Conservation (phyloP, 2,113 vertebrate species). For the Tursiops truncatus region DNA sequence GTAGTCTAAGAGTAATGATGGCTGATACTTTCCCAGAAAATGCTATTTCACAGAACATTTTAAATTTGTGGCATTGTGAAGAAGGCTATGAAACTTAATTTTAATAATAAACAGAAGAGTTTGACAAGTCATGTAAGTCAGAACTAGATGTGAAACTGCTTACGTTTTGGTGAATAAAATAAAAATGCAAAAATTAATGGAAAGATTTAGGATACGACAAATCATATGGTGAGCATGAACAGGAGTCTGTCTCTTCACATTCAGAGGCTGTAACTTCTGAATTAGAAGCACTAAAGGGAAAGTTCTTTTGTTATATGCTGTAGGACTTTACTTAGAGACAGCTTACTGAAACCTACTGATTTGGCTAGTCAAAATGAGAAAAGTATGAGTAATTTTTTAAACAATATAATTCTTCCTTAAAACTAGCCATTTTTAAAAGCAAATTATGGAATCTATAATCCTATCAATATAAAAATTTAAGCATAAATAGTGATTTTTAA, state of each 20-base stretch:
- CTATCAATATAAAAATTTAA: neutral
- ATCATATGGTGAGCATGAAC: slow-evolving; percentile 79
- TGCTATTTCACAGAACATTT: neutral
- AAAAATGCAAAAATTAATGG: slow-evolving; percentile 81
- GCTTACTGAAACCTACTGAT: slow-evolving; percentile 48
- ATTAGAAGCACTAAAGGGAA: slow-evolving; percentile 77
- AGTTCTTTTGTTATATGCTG: slow-evolving; percentile 73
- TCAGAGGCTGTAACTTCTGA: slow-evolving; percentile 78
- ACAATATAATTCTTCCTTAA: slow-evolving; percentile 4
- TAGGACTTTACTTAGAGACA: slow-evolving; percentile 45
- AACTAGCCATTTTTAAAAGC: neutral
- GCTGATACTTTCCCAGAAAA: slow-evolving; percentile 51
- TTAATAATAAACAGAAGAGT: slow-evolving; percentile 53
- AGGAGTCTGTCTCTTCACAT: slow-evolving; percentile 77
- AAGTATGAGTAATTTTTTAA: neutral
- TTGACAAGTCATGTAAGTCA: slow-evolving; percentile 58
- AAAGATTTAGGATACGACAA: slow-evolving; percentile 79
- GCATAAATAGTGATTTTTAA: neutral
- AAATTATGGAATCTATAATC: neutral
- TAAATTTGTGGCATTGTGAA: neutral
- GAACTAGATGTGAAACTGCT: slow-evolving; percentile 70
- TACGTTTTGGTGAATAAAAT: slow-evolving; percentile 53
- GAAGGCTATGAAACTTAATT: slow-evolving; percentile 25
- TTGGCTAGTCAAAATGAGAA: slow-evolving; percentile 57
- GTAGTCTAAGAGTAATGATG: neutral